Percentiles rank a stretch among this genome's conserved stretches.
Evolutionary conservation across 2,888 invertebrate species (phyloP).

Genomic region (Xanthorhoe spadicearia): DNA sequence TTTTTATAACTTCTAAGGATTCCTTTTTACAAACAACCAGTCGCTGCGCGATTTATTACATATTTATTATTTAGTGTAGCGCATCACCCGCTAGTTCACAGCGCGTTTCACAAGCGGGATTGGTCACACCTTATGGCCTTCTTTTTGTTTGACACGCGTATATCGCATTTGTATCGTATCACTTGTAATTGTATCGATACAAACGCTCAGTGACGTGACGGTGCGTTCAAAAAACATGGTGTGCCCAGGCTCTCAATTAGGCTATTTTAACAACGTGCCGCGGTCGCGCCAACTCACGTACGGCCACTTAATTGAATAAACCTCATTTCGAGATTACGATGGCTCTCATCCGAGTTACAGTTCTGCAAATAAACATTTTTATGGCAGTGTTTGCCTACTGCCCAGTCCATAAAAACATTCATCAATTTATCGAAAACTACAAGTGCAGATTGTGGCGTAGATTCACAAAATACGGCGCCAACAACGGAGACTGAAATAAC

Average conservation of each 20-base stretch:
- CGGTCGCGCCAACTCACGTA: constrained; percentile 70
- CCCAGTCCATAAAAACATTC: background rate
- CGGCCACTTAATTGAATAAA: constrained; percentile 71
- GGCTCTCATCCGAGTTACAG: constrained; percentile 64
- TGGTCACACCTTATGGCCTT: no score
- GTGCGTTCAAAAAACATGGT: no score
- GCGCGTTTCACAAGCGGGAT: no score
- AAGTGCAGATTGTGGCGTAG: background rate
- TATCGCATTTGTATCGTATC: no score
- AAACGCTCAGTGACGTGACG: no score
- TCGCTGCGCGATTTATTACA: no score
- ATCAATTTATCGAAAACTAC: background rate
- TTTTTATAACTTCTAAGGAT: constrained; percentile 54
- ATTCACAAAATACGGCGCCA: background rate
- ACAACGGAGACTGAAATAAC: background rate
- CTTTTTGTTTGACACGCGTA: no score
- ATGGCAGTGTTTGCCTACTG: constrained; percentile 48
- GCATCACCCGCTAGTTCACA: no score
- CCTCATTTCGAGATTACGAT: constrained; percentile 68
- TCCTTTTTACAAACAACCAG: no score
- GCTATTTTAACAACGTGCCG: constrained; percentile 50
- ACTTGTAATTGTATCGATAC: no score
- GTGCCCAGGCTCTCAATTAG: no score
- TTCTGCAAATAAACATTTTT: constrained; percentile 63
- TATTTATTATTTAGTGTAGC: no score